Conservation (phyloP, 1,140 invertebrate species). For the Polypedilum pembai region DNA sequence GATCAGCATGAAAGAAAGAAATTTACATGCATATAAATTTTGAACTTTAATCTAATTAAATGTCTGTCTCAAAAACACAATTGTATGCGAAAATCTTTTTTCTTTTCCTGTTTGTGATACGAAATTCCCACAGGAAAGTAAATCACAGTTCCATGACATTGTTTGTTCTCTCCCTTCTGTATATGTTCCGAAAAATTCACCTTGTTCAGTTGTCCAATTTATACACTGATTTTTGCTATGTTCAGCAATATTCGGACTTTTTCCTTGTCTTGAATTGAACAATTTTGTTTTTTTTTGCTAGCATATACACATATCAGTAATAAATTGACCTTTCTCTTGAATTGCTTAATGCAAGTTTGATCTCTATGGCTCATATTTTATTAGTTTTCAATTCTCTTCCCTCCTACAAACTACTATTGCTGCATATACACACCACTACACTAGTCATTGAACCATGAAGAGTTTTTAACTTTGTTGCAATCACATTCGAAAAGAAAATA, state of each 20-base stretch:
- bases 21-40: neutral
- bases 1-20: constrained; percentile 7
- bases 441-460: neutral
- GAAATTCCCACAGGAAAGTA: constrained; percentile 3
- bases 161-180: neutral
- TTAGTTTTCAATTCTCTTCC: neutral
- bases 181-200: neutral
- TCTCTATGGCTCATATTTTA: constrained; percentile 24
- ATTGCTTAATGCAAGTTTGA: constrained; percentile 28
- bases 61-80: neutral
- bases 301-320: constrained; percentile 21
- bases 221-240: neutral
- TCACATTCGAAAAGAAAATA: too few species aligned
- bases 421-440: neutral
- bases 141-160: constrained; percentile 17
- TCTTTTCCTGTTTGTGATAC: neutral
- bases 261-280: neutral
- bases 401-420: neutral
- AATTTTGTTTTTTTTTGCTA: too few species aligned
- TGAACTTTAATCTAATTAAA: constrained; percentile 19
- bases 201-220: neutral
- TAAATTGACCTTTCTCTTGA: constrained; percentile 22
- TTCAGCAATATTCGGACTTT: neutral
- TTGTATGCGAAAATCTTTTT: neutral
- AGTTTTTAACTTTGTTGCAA: too few species aligned